Evolutionary conservation across 2,888 invertebrate species (phyloP), one percentile per base, ranked within the genome.

Genomic region (Orthosia gracilis): DNA sequence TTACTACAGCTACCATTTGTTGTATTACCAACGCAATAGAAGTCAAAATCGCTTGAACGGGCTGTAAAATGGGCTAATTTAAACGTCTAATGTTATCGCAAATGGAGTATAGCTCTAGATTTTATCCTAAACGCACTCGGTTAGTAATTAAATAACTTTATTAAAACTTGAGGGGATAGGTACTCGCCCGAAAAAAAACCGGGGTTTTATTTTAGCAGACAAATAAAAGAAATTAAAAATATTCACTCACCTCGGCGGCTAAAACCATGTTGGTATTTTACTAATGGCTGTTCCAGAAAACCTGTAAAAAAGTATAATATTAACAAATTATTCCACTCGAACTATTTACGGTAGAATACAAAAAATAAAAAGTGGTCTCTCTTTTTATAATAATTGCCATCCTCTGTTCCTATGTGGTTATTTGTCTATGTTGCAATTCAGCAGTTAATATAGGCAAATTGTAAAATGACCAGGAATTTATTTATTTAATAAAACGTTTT

Each of bases 241-340:
- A 49, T 21, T 26, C 2, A 55, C 82, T 70, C n/a, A 82, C 82
- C 80, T 82, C 40, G 4, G 64, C 5, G 1, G 66, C 52, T 66
- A 66, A 55, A 66, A 83, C 55, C 82, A 79, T 83, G 62, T 52
- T 70, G 55, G 66, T 72, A 26, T 58, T 50, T 45, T 45, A 15
- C 26, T 58, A 55, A 12, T 47, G 52, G 26, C 23, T 21, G 52
- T 49, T 66, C 49, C 80, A 68, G 50, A 47, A 73, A 73, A 80
- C 73, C 84, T 80, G 47, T 0, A 57, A 69, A 31, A n/a, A 40
- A 40, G 0, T 9, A 5, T 21, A 17, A 40, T 13, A 31, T 21
- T n/a, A 21, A 50, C 49, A 40, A 57, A 0, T 31, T 47, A 23
- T 49, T 57, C 12, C 13, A 54, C 45, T 3, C 0, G 2, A 23